Conservation (phyloP, 2,113 vertebrate species). For the Barbus barbus region DNA sequence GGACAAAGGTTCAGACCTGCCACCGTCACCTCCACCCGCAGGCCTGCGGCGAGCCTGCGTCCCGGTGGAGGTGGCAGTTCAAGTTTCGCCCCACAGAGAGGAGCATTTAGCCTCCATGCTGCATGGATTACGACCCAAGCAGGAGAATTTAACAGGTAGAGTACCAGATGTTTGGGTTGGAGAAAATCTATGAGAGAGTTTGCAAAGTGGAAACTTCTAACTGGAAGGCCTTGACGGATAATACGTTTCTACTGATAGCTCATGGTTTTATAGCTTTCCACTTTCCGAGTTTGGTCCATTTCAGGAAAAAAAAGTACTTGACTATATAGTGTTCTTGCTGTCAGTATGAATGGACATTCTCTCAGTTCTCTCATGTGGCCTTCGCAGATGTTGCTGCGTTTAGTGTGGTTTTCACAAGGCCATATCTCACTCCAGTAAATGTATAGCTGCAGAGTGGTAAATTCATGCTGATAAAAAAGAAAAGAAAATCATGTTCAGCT, state of each 20-base stretch:
- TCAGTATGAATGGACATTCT: slow-evolving; percentile 53
- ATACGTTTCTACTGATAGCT: neutral
- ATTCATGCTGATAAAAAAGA: slow-evolving; percentile 71
- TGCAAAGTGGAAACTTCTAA: neutral
- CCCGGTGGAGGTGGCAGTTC: slow-evolving; percentile 96
- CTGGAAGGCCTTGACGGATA: neutral
- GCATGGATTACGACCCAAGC: slow-evolving; percentile 98
- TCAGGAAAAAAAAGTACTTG: too few relatives aligned
- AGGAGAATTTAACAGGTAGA: slow-evolving; percentile 99
- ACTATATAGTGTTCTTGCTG: too few relatives aligned
- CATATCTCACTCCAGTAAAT: slow-evolving; percentile 85
- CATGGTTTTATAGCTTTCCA: neutral
- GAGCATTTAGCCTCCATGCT: slow-evolving; percentile 96
- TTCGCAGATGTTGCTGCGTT: slow-evolving; percentile 92
- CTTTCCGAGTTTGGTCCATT: neutral
- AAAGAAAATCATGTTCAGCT: slow-evolving; percentile 67
- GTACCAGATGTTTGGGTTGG: too few relatives aligned
- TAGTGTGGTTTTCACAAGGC: slow-evolving; percentile 84
- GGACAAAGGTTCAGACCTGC: slow-evolving; percentile 95
- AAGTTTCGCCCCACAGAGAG: slow-evolving; percentile 93
- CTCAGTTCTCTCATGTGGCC: slow-evolving; percentile 88
- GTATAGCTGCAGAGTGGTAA: slow-evolving; percentile 70
- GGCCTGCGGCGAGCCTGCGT: slow-evolving; percentile 86
- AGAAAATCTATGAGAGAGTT: neutral
- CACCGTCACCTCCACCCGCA: slow-evolving; percentile 84